Evolutionary conservation across 1,140 invertebrate genomes (phyloP).

Genomic region (Sycophaga agraensis): DNA sequence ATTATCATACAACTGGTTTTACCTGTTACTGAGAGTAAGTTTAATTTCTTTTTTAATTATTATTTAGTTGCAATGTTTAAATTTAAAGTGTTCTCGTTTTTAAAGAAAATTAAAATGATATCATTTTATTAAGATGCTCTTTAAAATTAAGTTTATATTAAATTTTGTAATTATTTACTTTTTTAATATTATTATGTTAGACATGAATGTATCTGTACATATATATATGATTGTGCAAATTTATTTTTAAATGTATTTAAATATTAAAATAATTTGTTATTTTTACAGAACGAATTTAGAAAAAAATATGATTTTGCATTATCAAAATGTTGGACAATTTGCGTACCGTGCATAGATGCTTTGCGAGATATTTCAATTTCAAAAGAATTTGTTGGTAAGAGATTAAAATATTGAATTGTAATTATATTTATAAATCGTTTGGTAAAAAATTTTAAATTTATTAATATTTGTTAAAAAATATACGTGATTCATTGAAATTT

Average conservation of each 20-base stretch:
- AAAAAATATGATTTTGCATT: constrained; percentile 35
- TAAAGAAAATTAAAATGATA: too few species aligned
- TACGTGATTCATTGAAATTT: too few species aligned
- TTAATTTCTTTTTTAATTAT: constrained; percentile 6
- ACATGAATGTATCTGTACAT: neutral
- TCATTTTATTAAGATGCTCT: too few species aligned
- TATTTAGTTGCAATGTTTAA: neutral
- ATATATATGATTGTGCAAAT: neutral
- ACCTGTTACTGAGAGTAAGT: constrained; percentile 32
- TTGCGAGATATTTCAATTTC: constrained; percentile 32
- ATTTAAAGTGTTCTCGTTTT: too few species aligned
- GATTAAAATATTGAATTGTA: neutral
- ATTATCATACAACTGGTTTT: constrained; percentile 36
- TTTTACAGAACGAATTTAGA: constrained; percentile 35
- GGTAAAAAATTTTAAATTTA: too few species aligned
- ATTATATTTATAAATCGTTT: neutral
- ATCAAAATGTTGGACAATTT: constrained; percentile 38
- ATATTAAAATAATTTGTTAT: constrained; percentile 1
- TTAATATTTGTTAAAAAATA: too few species aligned
- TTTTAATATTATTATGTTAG: too few species aligned
- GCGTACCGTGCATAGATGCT: constrained; percentile 32
- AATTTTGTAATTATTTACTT: too few species aligned
- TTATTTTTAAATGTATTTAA: neutral
- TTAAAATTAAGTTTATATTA: too few species aligned
- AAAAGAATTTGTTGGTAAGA: constrained; percentile 36